phyloP scores from a whole-genome alignment of 2,113 vertebrate species.

The Numenius arquata region DNA sequence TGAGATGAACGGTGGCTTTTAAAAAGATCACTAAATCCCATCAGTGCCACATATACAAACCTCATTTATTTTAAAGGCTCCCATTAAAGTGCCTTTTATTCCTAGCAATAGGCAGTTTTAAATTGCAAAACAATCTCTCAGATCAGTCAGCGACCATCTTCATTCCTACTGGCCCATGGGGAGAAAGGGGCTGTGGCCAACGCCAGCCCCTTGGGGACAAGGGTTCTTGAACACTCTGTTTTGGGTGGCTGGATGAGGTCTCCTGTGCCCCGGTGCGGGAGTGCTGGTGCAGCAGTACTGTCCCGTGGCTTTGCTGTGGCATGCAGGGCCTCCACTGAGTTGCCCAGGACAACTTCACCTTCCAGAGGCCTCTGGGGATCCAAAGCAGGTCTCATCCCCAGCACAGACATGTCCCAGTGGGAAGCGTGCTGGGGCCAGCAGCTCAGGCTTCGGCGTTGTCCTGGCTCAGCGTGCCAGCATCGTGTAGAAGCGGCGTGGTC shows the following conservation, averaged over 20 bases:
- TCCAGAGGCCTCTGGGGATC: background rate
- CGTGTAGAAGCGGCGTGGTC: background rate
- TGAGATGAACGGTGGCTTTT: constrained; percentile 8
- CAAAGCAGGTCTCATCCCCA: background rate
- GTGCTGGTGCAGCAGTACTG: background rate
- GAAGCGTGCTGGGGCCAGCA: accelerated
- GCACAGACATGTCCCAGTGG: accelerated
- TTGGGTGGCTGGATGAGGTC: background rate
- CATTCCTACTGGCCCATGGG: background rate
- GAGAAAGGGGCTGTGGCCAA: background rate
- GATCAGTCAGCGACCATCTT: background rate
- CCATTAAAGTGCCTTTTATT: constrained; percentile 9
- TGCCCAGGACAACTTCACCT: background rate
- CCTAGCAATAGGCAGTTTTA: background rate
- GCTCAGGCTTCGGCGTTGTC: background rate
- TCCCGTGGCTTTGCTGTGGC: background rate
- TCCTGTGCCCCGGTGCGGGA: accelerated
- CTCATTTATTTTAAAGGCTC: constrained; percentile 35
- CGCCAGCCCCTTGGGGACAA: background rate
- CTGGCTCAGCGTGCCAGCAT: background rate
- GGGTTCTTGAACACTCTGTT: background rate
- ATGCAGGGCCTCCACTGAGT: background rate
- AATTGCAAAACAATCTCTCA: background rate
- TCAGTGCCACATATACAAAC: background rate
- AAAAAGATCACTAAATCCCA: constrained; percentile 41